A percentile compares a stretch with the other conserved stretches of the same genome.
Conservation (phyloP, 2,113 vertebrate genomes). For the Oncorhynchus tshawytscha region DNA sequence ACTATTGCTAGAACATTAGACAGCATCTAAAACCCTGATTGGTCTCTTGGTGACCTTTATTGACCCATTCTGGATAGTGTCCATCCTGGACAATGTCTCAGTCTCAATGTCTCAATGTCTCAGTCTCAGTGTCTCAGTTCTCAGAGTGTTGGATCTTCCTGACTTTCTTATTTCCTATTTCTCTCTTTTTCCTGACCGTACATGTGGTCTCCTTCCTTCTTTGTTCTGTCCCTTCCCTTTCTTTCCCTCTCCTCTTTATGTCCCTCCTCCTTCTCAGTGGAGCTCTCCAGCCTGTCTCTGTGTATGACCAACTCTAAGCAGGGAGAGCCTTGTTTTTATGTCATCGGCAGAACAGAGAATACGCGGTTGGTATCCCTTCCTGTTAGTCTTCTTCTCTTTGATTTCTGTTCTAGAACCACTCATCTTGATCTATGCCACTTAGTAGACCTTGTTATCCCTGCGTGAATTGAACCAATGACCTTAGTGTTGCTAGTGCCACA, state of each 20-base stretch:
- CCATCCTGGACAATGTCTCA: too few species aligned
- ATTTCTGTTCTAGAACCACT: slow-evolving; percentile 22
- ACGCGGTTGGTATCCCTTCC: slow-evolving; percentile 83
- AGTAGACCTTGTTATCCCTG: too few species aligned
- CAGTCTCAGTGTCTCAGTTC: too few species aligned
- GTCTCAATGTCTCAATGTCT: too few species aligned
- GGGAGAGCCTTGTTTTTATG: slow-evolving; percentile 83
- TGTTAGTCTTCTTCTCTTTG: slow-evolving; percentile 74
- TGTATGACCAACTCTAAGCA: slow-evolving; percentile 85
- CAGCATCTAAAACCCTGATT: too few species aligned
- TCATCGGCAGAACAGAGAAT: slow-evolving; percentile 83
- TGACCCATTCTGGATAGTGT: slow-evolving; percentile 12
- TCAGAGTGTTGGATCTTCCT: background rate
- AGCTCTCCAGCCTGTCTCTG: slow-evolving; percentile 82
- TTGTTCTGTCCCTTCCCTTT: background rate
- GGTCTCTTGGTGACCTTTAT: background rate
- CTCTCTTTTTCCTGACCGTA: slow-evolving; percentile 17
- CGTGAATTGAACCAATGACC: too few species aligned
- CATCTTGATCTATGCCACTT: too few species aligned
- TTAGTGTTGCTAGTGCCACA: too few species aligned
- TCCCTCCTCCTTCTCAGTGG: slow-evolving; percentile 65
- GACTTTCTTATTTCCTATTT: background rate
- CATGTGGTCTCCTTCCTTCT: slow-evolving; percentile 1
- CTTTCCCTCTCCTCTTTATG: background rate
- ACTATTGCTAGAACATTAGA: too few species aligned